phyloP scores from a whole-genome alignment of 2,888 invertebrate species.

The Muschampia plurimacula region DNA sequence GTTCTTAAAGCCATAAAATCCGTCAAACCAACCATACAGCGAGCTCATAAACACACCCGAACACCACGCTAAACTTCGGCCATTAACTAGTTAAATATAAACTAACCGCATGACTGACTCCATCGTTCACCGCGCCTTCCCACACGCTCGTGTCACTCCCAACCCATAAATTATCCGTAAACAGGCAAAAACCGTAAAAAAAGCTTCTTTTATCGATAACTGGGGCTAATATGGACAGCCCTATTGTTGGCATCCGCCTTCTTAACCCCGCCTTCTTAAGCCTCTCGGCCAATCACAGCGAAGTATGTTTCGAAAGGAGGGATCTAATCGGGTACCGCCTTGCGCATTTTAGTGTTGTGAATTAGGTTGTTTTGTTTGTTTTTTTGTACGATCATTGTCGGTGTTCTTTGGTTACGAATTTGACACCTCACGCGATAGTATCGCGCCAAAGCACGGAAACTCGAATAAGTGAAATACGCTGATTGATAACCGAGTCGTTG shows the following conservation, averaged over 20 bases:
- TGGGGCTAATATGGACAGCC: conserved; percentile 63
- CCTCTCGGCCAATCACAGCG: conserved; percentile 65
- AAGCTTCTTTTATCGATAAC: conserved; percentile 74
- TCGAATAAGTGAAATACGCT: conserved; percentile 25
- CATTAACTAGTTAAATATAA: conserved; percentile 45
- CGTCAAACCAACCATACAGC: not conserved
- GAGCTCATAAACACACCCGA: conserved; percentile 26
- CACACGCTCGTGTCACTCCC: conserved; percentile 68
- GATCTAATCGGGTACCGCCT: conserved; percentile 63
- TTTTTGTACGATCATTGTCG: conserved; percentile 63
- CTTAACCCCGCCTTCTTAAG: conserved; percentile 62
- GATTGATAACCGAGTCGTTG: conserved; percentile 40
- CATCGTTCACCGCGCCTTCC: conserved; percentile 59
- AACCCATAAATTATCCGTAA: conserved; percentile 74
- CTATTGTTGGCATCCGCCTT: conserved; percentile 55
- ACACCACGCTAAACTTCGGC: conserved; percentile 21
- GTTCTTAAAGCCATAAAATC: conserved; percentile 37
- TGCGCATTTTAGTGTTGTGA: conserved; percentile 76
- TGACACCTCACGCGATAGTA: conserved; percentile 74
- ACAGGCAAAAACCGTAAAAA: conserved; percentile 62
- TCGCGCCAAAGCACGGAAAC: conserved; percentile 39
- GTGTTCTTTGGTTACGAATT: conserved; percentile 63
- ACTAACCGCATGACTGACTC: conserved; percentile 49
- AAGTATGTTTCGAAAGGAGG: conserved; percentile 57
- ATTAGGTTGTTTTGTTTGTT: conserved; percentile 73